phyloP scores from a whole-genome alignment of 30 jellyfish, hydroid and myxozoan species.

The Chrysaora quinquecirrha region DNA sequence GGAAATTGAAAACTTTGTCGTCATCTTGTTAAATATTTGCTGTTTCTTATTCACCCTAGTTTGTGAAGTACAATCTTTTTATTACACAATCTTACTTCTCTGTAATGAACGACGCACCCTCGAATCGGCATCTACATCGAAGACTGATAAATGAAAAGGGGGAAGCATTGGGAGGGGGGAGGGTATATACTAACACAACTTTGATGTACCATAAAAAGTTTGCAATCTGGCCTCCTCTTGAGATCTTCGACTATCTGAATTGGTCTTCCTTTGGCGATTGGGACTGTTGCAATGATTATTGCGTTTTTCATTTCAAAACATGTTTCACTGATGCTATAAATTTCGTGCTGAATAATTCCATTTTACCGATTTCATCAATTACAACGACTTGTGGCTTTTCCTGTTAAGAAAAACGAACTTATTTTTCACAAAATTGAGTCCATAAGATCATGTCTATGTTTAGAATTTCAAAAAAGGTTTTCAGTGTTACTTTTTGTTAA shows the following conservation, averaged over 20 bases:
- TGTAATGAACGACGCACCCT: not conserved
- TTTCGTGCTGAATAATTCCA: constrained; percentile 69
- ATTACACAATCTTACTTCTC: too few relatives aligned
- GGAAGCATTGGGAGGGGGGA: too few relatives aligned
- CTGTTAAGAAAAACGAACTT: not conserved
- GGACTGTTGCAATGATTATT: constrained; percentile 69
- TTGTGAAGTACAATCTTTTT: too few relatives aligned
- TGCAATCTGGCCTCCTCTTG: constrained; percentile 48
- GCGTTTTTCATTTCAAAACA: constrained; percentile 26
- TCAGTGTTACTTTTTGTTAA: too few relatives aligned
- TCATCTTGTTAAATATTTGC: too few relatives aligned
- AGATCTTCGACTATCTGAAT: constrained; percentile 49
- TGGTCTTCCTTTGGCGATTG: constrained; percentile 61
- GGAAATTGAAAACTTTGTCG: too few relatives aligned
- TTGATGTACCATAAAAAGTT: constrained; percentile 42
- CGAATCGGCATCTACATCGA: too few relatives aligned
- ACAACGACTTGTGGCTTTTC: constrained; percentile 29
- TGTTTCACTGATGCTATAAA: constrained; percentile 24
- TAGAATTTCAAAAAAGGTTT: too few relatives aligned
- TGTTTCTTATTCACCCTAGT: too few relatives aligned
- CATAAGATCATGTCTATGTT: too few relatives aligned
- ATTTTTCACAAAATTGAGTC: too few relatives aligned
- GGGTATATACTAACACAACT: not conserved
- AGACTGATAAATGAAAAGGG: too few relatives aligned
- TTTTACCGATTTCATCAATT: constrained; percentile 84